A percentile compares a stretch with the other conserved stretches of the same genome.
These are phyloP conservation scores for Hermaeophaga mercurialis DNA, from an alignment of 2,888 invertebrate species.

Conservation along the genomic window DNA sequence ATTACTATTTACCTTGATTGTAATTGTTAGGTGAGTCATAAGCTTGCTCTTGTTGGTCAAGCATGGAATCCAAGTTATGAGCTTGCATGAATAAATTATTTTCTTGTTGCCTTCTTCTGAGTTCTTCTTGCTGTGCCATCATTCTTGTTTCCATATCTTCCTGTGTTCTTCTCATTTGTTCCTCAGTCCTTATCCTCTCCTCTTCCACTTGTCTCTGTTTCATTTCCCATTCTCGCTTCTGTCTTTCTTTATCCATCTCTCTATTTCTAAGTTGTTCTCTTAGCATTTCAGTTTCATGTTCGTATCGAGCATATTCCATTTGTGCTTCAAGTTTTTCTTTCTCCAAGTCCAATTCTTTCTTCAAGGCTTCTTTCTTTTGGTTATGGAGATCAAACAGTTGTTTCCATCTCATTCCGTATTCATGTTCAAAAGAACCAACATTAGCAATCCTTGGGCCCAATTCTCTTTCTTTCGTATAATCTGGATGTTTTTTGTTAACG, in stretches of 20 bases:
- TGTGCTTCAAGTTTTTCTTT: constrained; percentile 94
- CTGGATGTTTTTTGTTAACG: constrained; percentile 71
- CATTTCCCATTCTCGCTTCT: constrained; percentile 60
- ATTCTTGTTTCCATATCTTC: constrained; percentile 79
- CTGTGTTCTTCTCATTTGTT: constrained; percentile 70
- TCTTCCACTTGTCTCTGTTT: constrained; percentile 78
- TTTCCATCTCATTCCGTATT: constrained; percentile 97
- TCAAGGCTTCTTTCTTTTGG: constrained; percentile 86
- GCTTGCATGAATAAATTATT: constrained; percentile 86
- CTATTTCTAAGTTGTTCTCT: constrained; percentile 87
- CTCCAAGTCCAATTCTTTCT: constrained; percentile 87
- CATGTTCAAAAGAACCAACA: constrained; percentile 87
- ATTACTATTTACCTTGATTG: constrained; percentile 17
- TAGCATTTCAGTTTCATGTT: constrained; percentile 94
- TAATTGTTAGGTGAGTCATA: constrained; percentile 40
- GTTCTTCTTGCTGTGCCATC: constrained; percentile 81
- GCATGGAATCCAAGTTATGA: constrained; percentile 60
- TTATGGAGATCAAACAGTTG: constrained; percentile 90
- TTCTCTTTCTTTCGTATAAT: constrained; percentile 82
- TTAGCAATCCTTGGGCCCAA: constrained; percentile 87
- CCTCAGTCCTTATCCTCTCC: constrained; percentile 67
- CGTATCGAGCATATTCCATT: constrained; percentile 89
- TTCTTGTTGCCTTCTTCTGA: constrained; percentile 84
- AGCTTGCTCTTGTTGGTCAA: constrained; percentile 73
- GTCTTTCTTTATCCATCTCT: constrained; percentile 85